A percentile compares a stretch with the other conserved stretches of the same genome.
phyloP scores from a whole-genome alignment of 2,888 invertebrate species.

The Troglohyphantes excavatus region DNA sequence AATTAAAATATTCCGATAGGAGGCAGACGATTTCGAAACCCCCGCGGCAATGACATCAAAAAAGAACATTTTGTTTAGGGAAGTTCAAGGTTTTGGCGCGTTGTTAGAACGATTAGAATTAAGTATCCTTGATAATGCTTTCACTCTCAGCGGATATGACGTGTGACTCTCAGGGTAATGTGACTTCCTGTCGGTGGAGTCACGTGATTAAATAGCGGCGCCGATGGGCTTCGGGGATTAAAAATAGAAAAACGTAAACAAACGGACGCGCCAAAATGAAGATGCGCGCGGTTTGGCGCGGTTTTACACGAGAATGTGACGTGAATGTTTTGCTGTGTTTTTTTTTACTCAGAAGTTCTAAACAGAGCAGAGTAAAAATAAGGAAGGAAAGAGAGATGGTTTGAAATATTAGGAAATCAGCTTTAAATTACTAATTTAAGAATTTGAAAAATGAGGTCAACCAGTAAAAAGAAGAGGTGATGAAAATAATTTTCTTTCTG shows the following conservation, averaged over 20 bases:
- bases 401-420: too few relatives aligned
- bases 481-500: too few relatives aligned
- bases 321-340: too few relatives aligned
- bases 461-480: too few relatives aligned
- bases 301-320: too few relatives aligned
- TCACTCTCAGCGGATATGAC: background rate
- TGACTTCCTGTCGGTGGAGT: background rate
- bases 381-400: too few relatives aligned
- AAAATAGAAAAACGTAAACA: conserved; percentile 1
- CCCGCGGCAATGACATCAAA: background rate
- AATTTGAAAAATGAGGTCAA: too few relatives aligned
- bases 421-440: too few relatives aligned
- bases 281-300: too few relatives aligned
- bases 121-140: background rate
- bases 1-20: too few relatives aligned
- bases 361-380: too few relatives aligned
- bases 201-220: background rate
- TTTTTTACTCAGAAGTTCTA: too few relatives aligned
- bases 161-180: background rate
- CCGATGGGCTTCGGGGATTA: background rate
- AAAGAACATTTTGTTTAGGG: background rate
- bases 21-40: background rate
- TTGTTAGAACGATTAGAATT: background rate
- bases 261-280: background rate
- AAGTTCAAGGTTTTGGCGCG: background rate